Conservation (phyloP, 2,888 invertebrate genomes). For the Baccha elongata region DNA sequence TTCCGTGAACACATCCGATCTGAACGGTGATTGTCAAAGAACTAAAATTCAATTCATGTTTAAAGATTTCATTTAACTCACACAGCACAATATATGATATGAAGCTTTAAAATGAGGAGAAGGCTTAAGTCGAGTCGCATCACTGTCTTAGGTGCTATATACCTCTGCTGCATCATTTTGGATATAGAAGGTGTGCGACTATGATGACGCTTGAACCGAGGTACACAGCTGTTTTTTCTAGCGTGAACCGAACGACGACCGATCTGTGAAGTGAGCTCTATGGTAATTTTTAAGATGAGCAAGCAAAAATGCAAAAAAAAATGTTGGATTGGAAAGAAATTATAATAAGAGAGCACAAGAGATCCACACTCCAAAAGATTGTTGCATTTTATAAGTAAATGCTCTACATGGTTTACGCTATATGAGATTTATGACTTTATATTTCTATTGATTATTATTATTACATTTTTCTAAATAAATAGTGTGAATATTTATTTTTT, state of each 20-base stretch:
- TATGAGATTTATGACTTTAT: slow-evolving; percentile 57
- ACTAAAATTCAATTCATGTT: slow-evolving; percentile 79
- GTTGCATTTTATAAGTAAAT: slow-evolving; percentile 54
- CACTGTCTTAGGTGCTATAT: slow-evolving; percentile 13
- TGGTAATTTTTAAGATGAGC: slow-evolving; percentile 33
- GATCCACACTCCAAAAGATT: slow-evolving; percentile 30
- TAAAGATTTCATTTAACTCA: slow-evolving; percentile 70
- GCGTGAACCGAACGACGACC: slow-evolving; percentile 10
- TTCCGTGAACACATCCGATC: slow-evolving; percentile 77
- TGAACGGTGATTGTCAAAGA: slow-evolving; percentile 78
- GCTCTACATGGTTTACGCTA: slow-evolving; percentile 59
- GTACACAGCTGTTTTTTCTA: slow-evolving; percentile 55
- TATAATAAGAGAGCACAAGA: slow-evolving; percentile 30
- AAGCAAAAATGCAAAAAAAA: slow-evolving; percentile 45
- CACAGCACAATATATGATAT: background rate
- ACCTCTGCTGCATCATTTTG: slow-evolving; percentile 4
- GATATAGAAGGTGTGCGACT: slow-evolving; percentile 49
- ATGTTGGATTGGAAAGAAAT: slow-evolving; percentile 2
- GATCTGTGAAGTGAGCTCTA: too few species aligned
- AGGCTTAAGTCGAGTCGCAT: slow-evolving; percentile 3
- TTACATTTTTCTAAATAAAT: too few species aligned
- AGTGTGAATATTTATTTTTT: slow-evolving; percentile 12
- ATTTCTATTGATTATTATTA: slow-evolving; percentile 14
- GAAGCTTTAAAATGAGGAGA: background rate
- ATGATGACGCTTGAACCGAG: slow-evolving; percentile 30